Evolutionary conservation across 2,888 invertebrate species (phyloP).

Genomic region (Tetranychus piercei): DNA sequence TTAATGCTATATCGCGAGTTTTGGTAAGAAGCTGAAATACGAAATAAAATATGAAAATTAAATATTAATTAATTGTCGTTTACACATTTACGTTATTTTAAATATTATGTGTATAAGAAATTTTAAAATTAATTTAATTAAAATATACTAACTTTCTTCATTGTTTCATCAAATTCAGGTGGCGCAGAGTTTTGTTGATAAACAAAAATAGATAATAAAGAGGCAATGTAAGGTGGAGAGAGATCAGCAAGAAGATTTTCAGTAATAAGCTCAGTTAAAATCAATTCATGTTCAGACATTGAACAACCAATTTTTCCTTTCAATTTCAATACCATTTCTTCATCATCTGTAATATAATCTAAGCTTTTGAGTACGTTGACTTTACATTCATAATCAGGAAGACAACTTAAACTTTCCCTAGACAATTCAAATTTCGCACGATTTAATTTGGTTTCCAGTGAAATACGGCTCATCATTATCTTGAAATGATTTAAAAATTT

Average conservation of each 20-base stretch:
- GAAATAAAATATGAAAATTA: background rate
- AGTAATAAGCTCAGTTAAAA: conserved; percentile 82
- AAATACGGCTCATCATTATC: background rate
- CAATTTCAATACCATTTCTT: conserved; percentile 43
- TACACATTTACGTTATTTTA: no score
- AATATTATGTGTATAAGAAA: no score
- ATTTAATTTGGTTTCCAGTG: conserved; percentile 40
- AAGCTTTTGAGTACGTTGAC: conserved; percentile 50
- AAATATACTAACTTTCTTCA: background rate
- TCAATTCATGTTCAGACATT: conserved; percentile 61
- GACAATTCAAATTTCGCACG: conserved; percentile 57
- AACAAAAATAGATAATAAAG: conserved; percentile 73
- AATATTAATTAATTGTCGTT: background rate
- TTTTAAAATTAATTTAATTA: no score
- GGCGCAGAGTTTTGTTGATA: conserved; percentile 53
- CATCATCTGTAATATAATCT: conserved; percentile 53
- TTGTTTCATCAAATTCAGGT: conserved; percentile 2
- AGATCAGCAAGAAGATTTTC: conserved; percentile 69
- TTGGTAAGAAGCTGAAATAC: conserved; percentile 46
- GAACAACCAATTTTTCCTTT: conserved; percentile 71
- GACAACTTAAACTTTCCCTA: conserved; percentile 60
- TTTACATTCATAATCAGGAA: conserved; percentile 72
- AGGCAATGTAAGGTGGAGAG: conserved; percentile 76
- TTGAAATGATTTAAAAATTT: conserved; percentile 16
- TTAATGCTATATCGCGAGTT: conserved; percentile 48